Evolutionary conservation across 2,797 vertebrate genomes (phyloP).

Genomic region (Masticophis lateralis): DNA sequence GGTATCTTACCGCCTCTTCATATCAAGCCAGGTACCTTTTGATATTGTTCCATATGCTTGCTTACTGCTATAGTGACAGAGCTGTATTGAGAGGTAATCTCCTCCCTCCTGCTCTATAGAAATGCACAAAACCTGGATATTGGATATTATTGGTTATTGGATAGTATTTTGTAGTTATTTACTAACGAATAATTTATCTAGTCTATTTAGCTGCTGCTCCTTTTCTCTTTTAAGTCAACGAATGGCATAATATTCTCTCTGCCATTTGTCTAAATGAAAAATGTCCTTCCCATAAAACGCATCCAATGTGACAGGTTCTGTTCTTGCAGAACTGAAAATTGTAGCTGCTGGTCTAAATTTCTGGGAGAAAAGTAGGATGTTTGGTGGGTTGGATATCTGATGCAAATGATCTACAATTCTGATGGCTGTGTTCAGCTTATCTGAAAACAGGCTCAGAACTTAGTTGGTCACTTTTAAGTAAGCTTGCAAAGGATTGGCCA

Average conservation of each 20-base stretch:
- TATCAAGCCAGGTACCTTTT: slow-evolving; percentile 73
- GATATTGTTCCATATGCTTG: neutral
- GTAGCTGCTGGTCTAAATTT: neutral
- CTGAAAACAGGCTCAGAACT: neutral
- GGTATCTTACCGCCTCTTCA: slow-evolving; percentile 83
- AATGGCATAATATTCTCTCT: neutral
- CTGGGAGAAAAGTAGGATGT: neutral
- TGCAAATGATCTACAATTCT: neutral
- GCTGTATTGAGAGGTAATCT: neutral
- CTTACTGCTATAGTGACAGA: neutral
- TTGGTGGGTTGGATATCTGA: neutral
- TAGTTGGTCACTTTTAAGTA: neutral
- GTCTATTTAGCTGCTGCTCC: neutral
- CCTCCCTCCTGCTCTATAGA: neutral
- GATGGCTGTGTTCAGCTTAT: neutral
- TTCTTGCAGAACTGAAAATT: neutral
- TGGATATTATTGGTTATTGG: neutral
- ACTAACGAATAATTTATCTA: neutral
- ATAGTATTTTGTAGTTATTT: neutral
- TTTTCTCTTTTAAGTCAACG: neutral
- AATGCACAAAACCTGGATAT: neutral
- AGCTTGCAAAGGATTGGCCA: neutral
- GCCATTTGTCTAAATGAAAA: neutral
- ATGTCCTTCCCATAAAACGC: neutral
- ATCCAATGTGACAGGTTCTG: neutral